Evolutionary conservation across 2,888 invertebrate species (phyloP), one percentile per base, ranked within the genome.

Genomic region (Phragmatobia fuliginosa): DNA sequence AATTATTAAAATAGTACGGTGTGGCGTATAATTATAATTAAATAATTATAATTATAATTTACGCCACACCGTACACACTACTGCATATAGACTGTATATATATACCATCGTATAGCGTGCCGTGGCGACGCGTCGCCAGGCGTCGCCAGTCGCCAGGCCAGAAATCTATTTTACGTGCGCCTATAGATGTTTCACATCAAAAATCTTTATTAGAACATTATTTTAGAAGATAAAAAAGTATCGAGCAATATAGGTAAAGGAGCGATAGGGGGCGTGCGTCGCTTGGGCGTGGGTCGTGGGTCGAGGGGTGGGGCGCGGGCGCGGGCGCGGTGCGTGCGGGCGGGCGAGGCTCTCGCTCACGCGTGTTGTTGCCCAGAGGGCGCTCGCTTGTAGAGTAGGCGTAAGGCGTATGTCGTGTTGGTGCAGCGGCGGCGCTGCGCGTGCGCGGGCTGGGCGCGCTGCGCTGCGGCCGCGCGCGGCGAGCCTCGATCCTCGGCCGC

Each of bases 401-500:
- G 71, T 68, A 72, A 65, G 71, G 75, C 76, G 81, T 85, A 83
- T 82, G 82, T 86, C 88, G 86, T 88, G 88, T 80, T 93, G 83
- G 62, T 61, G 93, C 95, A 96, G 96, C 96, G 92, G 96, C 96
- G 85, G 96, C 96, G 82, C 94, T 95, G 88, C 95, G 96, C 86
- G 93, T 94, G 80, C 95, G 96, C 84, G 92, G 95, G 82, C 93
- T 95, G 79, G 96, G 93, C 81, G 96, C 96, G 93, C 81, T 96
- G 83, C 95, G 96, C 72, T 91, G 91, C 84, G 88, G 91, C 78
- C 95, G 90, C 87, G 85, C 80, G 85, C 95, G 91, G 84, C 95
- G 97, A 70, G 97, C 97, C 64, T 96, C 97, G 86, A 97, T 97
- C 94, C 96, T 97, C 86, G 97, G 97, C 82, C 96, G 97, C 73